Conservation (phyloP, 2,888 invertebrate genomes). For the Capitulum mitella region DNA sequence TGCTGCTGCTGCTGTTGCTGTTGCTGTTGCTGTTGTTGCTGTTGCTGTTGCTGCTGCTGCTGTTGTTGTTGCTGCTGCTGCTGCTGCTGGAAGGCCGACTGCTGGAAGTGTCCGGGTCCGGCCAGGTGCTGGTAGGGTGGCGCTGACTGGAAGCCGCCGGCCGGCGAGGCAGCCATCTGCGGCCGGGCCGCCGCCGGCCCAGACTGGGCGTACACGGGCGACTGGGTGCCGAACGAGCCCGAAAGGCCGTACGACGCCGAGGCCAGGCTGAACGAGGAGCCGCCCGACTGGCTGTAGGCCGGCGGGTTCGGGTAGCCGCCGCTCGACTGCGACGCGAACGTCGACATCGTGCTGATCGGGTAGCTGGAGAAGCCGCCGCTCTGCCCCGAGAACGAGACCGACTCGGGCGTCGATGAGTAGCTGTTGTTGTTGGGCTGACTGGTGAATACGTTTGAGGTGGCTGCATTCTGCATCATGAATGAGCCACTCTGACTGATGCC, state of each 20-base stretch:
- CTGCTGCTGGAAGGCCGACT: not conserved
- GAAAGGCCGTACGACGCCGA: not conserved
- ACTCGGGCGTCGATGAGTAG: not conserved
- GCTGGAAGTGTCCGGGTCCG: constrained; percentile 12
- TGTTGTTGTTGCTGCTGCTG: constrained; percentile 8
- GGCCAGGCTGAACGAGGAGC: not conserved
- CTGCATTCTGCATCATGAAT: too few relatives aligned
- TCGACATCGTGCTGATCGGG: not conserved
- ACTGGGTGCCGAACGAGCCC: constrained; percentile 4
- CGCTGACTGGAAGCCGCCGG: not conserved
- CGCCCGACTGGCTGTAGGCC: constrained; percentile 22
- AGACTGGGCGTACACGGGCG: not conserved
- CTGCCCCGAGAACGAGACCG: not conserved
- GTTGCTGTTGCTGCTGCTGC: constrained; percentile 4
- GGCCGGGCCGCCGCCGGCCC: not conserved
- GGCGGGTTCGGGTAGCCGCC: constrained; percentile 14
- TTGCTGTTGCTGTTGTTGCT: too few relatives aligned
- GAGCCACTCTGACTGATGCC: not conserved
- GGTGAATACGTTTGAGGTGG: not conserved
- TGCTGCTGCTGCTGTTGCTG: not conserved
- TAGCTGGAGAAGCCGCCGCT: not conserved
- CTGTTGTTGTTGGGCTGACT: not conserved
- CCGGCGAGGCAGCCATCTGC: not conserved
- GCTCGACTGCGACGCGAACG: not conserved
- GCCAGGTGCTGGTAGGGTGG: not conserved